Percentiles rank a stretch among this genome's conserved stretches.
These are phyloP conservation scores for Cranoglanis bouderius DNA, from an alignment of 2,113 vertebrate species.

Conservation along the genomic window DNA sequence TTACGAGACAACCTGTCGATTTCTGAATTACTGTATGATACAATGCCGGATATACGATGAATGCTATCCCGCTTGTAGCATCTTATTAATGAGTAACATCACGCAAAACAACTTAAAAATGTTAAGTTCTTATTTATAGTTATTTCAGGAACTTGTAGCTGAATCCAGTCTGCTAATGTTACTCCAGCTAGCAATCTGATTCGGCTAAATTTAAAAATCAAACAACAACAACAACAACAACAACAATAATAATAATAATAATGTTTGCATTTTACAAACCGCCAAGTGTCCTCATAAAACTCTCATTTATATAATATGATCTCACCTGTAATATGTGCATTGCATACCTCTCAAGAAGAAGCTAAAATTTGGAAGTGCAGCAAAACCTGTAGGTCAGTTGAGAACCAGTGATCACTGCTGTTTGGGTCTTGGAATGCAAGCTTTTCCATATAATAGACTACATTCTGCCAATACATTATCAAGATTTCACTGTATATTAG, in stretches of 20 bases:
- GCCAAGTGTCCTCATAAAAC: not conserved
- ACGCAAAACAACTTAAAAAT: not conserved
- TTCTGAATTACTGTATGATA: not conserved
- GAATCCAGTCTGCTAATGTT: not conserved
- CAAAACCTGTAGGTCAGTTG: not conserved
- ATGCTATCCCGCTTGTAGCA: not conserved
- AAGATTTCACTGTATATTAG: not conserved
- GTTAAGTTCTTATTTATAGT: not conserved
- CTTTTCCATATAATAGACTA: not conserved
- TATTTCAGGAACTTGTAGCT: not conserved
- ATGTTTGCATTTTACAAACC: not conserved
- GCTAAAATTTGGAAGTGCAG: not conserved
- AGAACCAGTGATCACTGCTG: not conserved
- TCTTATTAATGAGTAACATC: not conserved
- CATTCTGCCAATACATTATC: not conserved
- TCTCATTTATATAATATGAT: not conserved
- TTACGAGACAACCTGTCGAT: not conserved
- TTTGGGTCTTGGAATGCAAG: not conserved
- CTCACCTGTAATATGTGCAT: not conserved
- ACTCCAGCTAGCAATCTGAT: not conserved
- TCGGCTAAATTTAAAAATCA: too few species aligned
- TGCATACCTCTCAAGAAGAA: not conserved
- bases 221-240: not conserved
- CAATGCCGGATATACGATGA: not conserved
- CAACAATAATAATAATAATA: not conserved